phyloP scores from a whole-genome alignment of 1,140 invertebrate species.

The Lasaia peninsularis region DNA sequence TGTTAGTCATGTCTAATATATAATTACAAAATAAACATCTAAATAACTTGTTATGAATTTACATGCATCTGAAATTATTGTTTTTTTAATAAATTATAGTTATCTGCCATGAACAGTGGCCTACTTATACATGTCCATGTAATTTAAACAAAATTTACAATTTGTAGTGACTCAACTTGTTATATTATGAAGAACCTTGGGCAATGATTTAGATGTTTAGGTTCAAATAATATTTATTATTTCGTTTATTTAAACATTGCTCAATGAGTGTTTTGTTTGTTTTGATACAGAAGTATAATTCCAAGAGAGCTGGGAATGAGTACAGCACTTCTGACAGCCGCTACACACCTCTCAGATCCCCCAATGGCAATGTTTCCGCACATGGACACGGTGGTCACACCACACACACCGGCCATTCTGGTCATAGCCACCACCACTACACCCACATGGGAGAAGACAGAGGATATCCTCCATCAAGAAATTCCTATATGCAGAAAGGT shows the following conservation, averaged over 20 bases:
- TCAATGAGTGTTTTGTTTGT: conserved; percentile 11
- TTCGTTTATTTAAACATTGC: conserved; percentile 6
- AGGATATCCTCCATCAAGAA: conserved; percentile 80
- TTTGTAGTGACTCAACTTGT: neutral
- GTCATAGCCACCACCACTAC: conserved; percentile 81
- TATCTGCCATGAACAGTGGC: neutral
- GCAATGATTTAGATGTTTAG: neutral
- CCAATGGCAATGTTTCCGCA: conserved; percentile 65
- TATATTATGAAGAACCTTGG: neutral
- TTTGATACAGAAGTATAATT: conserved; percentile 63
- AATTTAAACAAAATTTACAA: neutral
- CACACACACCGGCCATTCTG: conserved; percentile 82
- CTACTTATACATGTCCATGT: neutral
- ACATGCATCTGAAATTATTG: neutral
- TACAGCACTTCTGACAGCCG: conserved; percentile 70
- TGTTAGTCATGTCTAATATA: no score
- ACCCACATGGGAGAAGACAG: conserved; percentile 83
- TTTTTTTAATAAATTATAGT: neutral
- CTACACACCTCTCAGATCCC: conserved; percentile 64
- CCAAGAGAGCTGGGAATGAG: conserved; percentile 75
- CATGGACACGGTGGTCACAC: conserved; percentile 81
- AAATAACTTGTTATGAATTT: neutral
- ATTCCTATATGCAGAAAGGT: conserved; percentile 87
- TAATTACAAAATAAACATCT: no score
- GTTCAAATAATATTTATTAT: neutral